Evolutionary conservation across 2,888 invertebrate genomes (phyloP).

Genomic region (Metellina segmentata): DNA sequence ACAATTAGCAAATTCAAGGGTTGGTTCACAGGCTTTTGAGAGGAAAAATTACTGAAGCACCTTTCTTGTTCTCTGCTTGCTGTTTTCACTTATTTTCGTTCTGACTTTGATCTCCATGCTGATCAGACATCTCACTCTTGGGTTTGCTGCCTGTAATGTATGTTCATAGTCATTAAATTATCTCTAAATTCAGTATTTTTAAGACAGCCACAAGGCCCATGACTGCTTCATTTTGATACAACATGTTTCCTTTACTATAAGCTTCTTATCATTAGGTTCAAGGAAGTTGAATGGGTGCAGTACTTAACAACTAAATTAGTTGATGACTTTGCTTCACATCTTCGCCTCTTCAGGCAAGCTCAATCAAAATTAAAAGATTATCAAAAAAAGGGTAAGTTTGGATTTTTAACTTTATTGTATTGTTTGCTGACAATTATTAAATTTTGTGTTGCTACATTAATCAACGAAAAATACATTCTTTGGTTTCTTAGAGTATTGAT

Average conservation of each 20-base stretch:
- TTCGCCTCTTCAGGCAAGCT: conserved; percentile 91
- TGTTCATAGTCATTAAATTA: too few relatives aligned
- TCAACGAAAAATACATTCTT: not conserved
- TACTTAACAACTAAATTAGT: conserved; percentile 92
- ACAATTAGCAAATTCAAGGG: not conserved
- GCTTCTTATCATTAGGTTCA: conserved; percentile 82
- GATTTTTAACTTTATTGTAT: not conserved
- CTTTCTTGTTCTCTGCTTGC: too few relatives aligned
- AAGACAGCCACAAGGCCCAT: not conserved
- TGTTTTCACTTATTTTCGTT: too few relatives aligned
- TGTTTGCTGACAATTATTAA: not conserved
- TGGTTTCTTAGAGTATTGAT: not conserved
- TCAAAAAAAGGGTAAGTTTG: conserved; percentile 58
- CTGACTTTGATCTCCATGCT: too few relatives aligned
- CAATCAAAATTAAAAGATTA: conserved; percentile 81
- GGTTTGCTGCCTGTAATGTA: too few relatives aligned
- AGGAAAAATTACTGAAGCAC: too few relatives aligned
- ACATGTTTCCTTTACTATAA: not conserved
- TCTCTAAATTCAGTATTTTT: too few relatives aligned
- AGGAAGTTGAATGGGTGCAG: conserved; percentile 94
- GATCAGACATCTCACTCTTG: too few relatives aligned
- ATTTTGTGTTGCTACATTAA: not conserved
- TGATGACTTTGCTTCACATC: conserved; percentile 94
- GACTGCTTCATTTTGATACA: not conserved
- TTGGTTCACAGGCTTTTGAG: not conserved